phyloP scores from a whole-genome alignment of 1,140 invertebrate species.

The Drosophila funebris region DNA sequence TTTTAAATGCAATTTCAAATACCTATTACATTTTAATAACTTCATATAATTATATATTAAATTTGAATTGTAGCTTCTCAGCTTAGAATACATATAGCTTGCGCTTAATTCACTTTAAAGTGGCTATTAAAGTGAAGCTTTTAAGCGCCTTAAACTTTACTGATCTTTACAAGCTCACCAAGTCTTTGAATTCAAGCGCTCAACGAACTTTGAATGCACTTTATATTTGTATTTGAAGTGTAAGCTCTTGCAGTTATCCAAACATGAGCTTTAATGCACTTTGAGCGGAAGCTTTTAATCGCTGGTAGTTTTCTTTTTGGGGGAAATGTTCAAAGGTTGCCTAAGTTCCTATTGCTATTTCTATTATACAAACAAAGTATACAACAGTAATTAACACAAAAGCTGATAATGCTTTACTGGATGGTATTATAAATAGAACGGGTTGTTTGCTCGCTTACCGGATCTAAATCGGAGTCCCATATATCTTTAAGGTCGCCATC shows the following conservation, averaged over 20 bases:
- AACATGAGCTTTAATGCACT: no score
- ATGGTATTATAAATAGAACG: conserved; percentile 11
- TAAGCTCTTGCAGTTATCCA: no score
- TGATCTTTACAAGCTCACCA: no score
- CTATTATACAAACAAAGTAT: not conserved
- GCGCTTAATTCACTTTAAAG: not conserved
- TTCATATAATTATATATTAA: not conserved
- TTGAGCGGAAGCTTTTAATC: not conserved
- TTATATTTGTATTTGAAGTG: not conserved
- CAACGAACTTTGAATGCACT: not conserved
- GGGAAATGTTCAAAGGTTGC: not conserved
- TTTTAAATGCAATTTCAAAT: conserved; percentile 60
- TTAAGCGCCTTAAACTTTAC: not conserved
- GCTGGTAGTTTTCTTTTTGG: not conserved
- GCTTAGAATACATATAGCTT: not conserved
- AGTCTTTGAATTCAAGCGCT: no score
- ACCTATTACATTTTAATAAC: not conserved
- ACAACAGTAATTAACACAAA: conserved; percentile 8
- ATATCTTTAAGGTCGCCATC: conserved; percentile 90
- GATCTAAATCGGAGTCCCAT: conserved; percentile 91
- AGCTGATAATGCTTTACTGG: conserved; percentile 36
- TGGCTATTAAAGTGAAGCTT: not conserved
- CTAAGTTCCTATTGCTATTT: no score
- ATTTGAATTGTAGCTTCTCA: not conserved
- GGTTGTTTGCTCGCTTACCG: conserved; percentile 86